Conservation (phyloP, 1,140 invertebrate genomes). For the Cheumatopsyche charites region DNA sequence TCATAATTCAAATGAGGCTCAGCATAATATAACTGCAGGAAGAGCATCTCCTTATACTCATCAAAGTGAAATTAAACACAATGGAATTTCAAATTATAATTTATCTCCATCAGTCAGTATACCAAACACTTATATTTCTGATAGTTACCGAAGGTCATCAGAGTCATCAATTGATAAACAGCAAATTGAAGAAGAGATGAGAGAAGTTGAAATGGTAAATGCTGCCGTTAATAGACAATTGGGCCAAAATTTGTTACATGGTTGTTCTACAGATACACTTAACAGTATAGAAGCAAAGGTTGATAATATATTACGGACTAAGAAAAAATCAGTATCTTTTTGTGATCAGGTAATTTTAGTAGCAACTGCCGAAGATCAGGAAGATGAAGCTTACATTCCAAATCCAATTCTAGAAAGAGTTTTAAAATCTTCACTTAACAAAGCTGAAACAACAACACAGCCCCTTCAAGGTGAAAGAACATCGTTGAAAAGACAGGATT, state of each 20-base stretch:
- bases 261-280: conserved; percentile 43
- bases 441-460: conserved; percentile 67
- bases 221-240: conserved; percentile 60
- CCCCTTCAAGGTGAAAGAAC: conserved; percentile 57
- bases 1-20: conserved; percentile 35
- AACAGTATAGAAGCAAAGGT: conserved; percentile 47
- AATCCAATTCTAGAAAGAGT: conserved; percentile 90
- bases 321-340: conserved; percentile 93
- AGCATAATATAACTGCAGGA: conserved; percentile 42
- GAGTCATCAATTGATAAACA: conserved; percentile 59
- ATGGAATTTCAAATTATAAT: not conserved
- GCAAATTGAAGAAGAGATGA: conserved; percentile 60
- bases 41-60: conserved; percentile 7
- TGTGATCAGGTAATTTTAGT: conserved; percentile 92
- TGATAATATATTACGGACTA: conserved; percentile 63
- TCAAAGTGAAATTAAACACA: conserved; percentile 18
- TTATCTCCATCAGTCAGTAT: conserved; percentile 14
- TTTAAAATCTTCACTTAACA: conserved; percentile 78
- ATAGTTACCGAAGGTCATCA: conserved; percentile 52
- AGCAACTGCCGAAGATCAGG: conserved; percentile 88
- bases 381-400: conserved; percentile 87
- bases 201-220: conserved; percentile 63
- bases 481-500: conserved; percentile 59
- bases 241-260: conserved; percentile 46
- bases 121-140: conserved; percentile 40